Percentiles rank a stretch among this genome's conserved stretches.
phyloP scores from a whole-genome alignment of 2,797 vertebrate genomes.

The Garrulus glandarius region DNA sequence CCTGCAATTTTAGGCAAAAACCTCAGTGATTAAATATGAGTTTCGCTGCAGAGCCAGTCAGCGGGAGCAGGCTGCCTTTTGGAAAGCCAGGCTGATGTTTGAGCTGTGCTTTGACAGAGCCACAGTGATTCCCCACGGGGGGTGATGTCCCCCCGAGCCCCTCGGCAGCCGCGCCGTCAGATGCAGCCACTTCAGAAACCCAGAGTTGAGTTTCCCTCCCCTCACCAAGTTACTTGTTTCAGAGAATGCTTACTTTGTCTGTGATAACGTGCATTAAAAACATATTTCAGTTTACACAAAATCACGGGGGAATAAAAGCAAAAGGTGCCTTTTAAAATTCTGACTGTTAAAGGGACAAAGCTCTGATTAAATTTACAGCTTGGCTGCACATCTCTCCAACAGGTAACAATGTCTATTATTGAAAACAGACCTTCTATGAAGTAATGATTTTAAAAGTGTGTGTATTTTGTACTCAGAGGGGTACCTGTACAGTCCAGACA shows the following conservation, averaged over 20 bases:
- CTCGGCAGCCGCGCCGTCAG: background rate
- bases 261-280: background rate
- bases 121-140: fast-evolving
- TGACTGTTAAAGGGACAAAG: background rate
- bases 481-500: background rate
- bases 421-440: background rate
- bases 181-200: background rate
- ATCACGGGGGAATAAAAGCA: fast-evolving
- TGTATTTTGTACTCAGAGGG: background rate
- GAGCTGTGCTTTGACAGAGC: background rate
- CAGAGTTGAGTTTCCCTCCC: background rate
- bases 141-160: background rate
- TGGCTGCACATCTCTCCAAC: background rate
- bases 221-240: background rate
- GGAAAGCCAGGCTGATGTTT: background rate
- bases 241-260: background rate
- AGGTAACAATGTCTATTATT: background rate
- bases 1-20: constrained; percentile 36
- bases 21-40: background rate
- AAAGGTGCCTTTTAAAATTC: background rate
- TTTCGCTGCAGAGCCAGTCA: background rate
- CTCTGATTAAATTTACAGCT: background rate
- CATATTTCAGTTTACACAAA: background rate
- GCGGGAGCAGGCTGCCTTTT: background rate
- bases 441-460: fast-evolving